phyloP scores from a whole-genome alignment of 2,113 vertebrate species.

The Circaetus cinerascens region DNA sequence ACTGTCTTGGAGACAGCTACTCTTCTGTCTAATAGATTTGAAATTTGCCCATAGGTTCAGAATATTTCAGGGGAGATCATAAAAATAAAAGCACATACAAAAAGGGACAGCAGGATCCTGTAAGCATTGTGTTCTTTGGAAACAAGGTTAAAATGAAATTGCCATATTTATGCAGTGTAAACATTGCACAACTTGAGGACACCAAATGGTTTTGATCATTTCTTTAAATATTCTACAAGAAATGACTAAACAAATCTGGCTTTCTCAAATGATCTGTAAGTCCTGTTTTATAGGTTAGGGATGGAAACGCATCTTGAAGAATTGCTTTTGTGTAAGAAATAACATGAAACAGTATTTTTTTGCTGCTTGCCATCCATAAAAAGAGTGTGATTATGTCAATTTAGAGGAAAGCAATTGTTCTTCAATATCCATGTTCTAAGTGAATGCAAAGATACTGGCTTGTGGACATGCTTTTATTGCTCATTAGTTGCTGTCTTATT shows the following conservation, averaged over 20 bases:
- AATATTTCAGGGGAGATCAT: not conserved
- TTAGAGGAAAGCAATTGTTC: not conserved
- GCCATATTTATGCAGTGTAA: not conserved
- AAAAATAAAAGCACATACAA: not conserved
- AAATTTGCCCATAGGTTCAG: not conserved
- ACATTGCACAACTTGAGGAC: not conserved
- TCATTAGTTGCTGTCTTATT: not conserved
- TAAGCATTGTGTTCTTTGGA: not conserved
- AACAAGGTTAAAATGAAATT: not conserved
- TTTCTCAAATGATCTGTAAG: not conserved
- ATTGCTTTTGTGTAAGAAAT: not conserved
- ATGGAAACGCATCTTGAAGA: not conserved
- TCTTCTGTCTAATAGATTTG: conserved; percentile 35
- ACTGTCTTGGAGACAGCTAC: conserved; percentile 9
- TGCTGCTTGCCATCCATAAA: not conserved
- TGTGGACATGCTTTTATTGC: not conserved
- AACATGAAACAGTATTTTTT: not conserved
- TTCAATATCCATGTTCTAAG: not conserved
- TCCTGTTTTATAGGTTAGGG: not conserved
- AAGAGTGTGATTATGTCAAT: not conserved
- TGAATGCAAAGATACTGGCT: not conserved
- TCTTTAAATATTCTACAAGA: too few relatives aligned
- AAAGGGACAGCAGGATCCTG: not conserved
- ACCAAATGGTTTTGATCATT: not conserved
- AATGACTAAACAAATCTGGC: not conserved